phyloP scores from a whole-genome alignment of 2,797 vertebrate species.

The Myotis myotis region DNA sequence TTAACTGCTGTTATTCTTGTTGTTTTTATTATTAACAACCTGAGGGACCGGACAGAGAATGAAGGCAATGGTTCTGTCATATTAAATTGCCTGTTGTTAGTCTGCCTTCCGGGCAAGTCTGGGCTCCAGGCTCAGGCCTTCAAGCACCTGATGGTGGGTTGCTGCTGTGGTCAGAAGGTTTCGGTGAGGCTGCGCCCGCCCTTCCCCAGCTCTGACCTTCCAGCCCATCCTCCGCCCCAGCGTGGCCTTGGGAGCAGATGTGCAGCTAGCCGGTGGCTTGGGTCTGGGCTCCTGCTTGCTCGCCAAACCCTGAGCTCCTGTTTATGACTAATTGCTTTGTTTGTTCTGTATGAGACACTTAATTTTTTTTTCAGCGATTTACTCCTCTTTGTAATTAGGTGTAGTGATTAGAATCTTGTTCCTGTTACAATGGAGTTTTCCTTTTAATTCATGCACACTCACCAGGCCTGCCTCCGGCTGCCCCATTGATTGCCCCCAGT shows the following conservation, averaged over 20 bases:
- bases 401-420: conserved; percentile 80
- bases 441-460: conserved; percentile 73
- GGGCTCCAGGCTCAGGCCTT: background rate
- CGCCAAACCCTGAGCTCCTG: conserved; percentile 53
- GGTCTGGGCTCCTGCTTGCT: conserved; percentile 9
- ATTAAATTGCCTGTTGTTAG: background rate
- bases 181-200: background rate
- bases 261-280: background rate
- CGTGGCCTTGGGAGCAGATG: background rate
- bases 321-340: conserved; percentile 77
- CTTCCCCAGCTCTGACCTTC: background rate
- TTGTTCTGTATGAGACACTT: conserved; percentile 75
- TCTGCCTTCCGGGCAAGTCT: background rate
- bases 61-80: background rate
- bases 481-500: conserved; percentile 65
- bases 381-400: conserved; percentile 78
- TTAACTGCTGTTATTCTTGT: background rate
- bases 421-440: conserved; percentile 75
- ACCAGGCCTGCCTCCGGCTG: conserved; percentile 60
- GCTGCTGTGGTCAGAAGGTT: background rate
- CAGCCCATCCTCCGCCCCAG: fast-evolving
- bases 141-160: background rate
- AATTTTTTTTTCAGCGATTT: conserved; percentile 70
- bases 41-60: background rate
- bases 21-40: background rate